phyloP scores from a whole-genome alignment of 1,140 invertebrate genomes.

The Dendroctonus valens region DNA sequence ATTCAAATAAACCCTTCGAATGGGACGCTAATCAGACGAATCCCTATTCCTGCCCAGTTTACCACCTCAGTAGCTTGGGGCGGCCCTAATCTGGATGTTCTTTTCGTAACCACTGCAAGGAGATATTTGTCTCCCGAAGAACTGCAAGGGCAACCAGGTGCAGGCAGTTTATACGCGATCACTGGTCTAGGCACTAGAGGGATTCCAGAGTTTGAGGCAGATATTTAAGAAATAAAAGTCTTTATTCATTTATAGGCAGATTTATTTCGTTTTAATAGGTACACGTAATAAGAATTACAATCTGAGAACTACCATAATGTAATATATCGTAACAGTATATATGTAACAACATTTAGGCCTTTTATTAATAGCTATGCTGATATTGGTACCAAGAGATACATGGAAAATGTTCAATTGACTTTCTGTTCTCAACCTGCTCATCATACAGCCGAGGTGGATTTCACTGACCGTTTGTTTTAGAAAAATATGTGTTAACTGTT shows the following conservation, averaged over 20 bases:
- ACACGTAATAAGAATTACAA: constrained; percentile 29
- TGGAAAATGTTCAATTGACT: no score
- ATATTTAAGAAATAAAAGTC: constrained; percentile 26
- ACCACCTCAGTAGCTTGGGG: constrained; percentile 81
- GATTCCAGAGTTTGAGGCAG: constrained; percentile 36
- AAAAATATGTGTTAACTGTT: no score
- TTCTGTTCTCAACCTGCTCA: no score
- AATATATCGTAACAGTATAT: constrained; percentile 17
- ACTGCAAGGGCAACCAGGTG: constrained; percentile 58
- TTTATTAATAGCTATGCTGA: constrained; percentile 15
- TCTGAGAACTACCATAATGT: constrained; percentile 13
- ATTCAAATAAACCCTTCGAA: constrained; percentile 56
- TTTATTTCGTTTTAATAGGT: constrained; percentile 12
- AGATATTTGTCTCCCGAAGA: constrained; percentile 53
- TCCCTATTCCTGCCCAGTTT: constrained; percentile 64
- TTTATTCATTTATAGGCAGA: constrained; percentile 4
- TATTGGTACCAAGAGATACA: background rate
- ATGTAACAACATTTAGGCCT: constrained; percentile 24
- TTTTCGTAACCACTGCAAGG: constrained; percentile 73
- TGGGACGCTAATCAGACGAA: constrained; percentile 55
- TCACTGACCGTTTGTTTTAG: no score
- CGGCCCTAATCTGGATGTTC: constrained; percentile 67
- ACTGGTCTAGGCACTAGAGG: constrained; percentile 65
- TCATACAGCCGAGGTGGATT: no score
- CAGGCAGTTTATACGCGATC: constrained; percentile 73